Evolutionary conservation across 1,140 invertebrate species (phyloP), one percentile per base, ranked within the genome.

Genomic region (Psix sp.): DNA sequence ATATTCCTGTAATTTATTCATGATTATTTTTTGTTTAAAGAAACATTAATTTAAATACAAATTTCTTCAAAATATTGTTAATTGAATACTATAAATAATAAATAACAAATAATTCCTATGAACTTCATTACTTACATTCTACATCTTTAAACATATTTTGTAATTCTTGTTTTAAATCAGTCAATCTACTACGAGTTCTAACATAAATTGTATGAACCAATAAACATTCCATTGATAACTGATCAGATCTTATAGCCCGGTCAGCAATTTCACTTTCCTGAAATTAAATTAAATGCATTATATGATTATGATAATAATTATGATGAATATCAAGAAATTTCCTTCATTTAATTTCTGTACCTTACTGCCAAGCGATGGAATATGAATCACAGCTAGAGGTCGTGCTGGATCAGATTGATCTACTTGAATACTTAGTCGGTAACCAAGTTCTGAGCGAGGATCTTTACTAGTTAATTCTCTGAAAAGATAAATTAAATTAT

Each of bases 161-260:
- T 20, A 96, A 80, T 79, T 95, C 92, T 62, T 94, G 91, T 84
- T 94, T 94, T n/a, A 98, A 89, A 80, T 97, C 94, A 21, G 89
- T 89, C 4, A 98, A 87, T 13, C 95, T 89, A 71, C 92, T 93
- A 45, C 93, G 90, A 0, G 96, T 96, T 57, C 98, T 89, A 17
- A 98, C 93, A 84, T 98, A 97, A 78, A 99, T 97, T 0, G 97
- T 99, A 79, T 98, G 95, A n/a, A 98, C 96, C n/a, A 99, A 88
- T 36, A 99, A 88, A 36, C 95, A 92, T 88, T 98, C 96, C 91
- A 99, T 95, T 1, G 96, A 98, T 0, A 98, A 88, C 70, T 95
- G 91, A 84, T 97, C 95, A 20, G 94, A 95, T 43, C 92, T 90
- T 39, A 96, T 92, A 3, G 94, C 93, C 72, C 92, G 87, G 74